Percentiles rank a stretch among this genome's conserved stretches.
Conservation (phyloP, 2,113 vertebrate genomes). For the Nannobrachium achirus region DNA sequence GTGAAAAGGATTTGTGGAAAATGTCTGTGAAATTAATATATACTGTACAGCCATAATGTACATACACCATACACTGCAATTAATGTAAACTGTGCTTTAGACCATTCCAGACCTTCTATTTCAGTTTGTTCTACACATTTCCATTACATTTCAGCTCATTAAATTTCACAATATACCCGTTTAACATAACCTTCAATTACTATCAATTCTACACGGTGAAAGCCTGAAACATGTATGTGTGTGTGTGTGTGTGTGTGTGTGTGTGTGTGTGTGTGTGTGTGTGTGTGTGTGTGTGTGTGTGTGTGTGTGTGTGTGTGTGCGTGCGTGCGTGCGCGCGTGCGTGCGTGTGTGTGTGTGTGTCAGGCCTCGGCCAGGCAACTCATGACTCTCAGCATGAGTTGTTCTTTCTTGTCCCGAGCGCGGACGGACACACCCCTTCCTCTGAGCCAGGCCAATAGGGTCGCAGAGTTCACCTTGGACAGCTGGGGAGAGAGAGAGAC, state of each 20-base stretch:
- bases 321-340: not conserved
- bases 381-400: slow-evolving; percentile 78
- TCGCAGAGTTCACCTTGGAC: slow-evolving; percentile 58
- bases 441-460: slow-evolving; percentile 72
- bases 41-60: too few relatives aligned
- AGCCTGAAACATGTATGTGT: too few relatives aligned
- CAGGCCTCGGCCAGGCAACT: slow-evolving; percentile 65
- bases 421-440: slow-evolving; percentile 56
- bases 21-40: too few relatives aligned
- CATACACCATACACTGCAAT: too few relatives aligned
- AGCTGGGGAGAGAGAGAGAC: slow-evolving; percentile 57
- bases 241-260: not conserved
- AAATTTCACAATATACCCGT: too few relatives aligned
- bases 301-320: not conserved
- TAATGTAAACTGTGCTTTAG: too few relatives aligned
- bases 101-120: too few relatives aligned
- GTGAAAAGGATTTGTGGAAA: too few relatives aligned
- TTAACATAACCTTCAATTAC: too few relatives aligned
- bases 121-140: too few relatives aligned
- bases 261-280: not conserved
- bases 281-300: not conserved
- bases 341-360: slow-evolving; percentile 20
- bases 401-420: slow-evolving; percentile 72
- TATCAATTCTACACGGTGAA: too few relatives aligned
- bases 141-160: too few relatives aligned